Conservation (phyloP, 2,113 vertebrate species). For the Pachyramphus minor region DNA sequence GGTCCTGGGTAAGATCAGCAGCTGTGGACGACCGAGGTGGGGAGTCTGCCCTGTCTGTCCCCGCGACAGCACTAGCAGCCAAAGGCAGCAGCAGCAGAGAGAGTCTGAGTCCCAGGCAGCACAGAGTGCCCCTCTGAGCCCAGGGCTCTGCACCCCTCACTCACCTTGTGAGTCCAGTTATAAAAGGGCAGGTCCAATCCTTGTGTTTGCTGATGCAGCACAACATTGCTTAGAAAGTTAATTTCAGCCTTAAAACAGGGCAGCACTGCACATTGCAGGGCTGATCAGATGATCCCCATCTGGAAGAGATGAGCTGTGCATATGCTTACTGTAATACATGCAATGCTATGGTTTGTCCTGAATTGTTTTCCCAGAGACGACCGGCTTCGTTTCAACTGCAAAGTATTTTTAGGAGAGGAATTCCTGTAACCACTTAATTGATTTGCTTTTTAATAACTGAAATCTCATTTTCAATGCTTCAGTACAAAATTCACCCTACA, state of each 20-base stretch:
- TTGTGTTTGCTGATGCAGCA: not conserved
- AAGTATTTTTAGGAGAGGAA: constrained; percentile 15
- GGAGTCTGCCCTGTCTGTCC: not conserved
- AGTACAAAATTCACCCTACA: not conserved
- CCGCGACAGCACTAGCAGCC: not conserved
- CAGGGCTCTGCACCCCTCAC: not conserved
- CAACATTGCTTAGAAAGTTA: not conserved
- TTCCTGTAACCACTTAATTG: not conserved
- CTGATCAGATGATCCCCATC: not conserved
- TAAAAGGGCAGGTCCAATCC: not conserved
- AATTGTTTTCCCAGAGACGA: constrained; percentile 13
- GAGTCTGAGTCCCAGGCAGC: accelerated
- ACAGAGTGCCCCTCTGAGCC: not conserved
- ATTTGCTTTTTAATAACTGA: not conserved
- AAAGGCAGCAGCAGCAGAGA: not conserved
- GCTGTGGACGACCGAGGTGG: not conserved
- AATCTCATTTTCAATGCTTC: not conserved
- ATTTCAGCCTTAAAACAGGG: not conserved
- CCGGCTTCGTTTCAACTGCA: not conserved
- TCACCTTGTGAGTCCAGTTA: not conserved
- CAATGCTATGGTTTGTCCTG: not conserved
- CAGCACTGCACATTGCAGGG: not conserved
- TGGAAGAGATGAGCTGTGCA: not conserved
- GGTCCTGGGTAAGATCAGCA: not conserved
- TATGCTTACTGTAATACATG: not conserved